A percentile compares a stretch with the other conserved stretches of the same genome.
Conservation (phyloP, 2,113 vertebrate species). For the Regulus satrapa region DNA sequence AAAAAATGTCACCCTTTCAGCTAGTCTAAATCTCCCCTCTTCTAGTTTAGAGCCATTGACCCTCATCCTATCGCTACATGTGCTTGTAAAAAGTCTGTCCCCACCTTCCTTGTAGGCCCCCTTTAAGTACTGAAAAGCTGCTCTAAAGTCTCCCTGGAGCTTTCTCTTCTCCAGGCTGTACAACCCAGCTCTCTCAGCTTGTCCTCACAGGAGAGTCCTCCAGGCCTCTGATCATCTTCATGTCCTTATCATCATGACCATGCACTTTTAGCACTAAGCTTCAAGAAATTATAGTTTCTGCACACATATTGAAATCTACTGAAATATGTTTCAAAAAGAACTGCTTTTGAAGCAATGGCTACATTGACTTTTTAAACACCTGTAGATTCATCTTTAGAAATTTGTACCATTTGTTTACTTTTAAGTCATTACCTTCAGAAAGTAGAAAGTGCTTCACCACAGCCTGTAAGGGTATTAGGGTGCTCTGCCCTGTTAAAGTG, state of each 20-base stretch:
- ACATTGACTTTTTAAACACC: neutral
- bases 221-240: neutral
- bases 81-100: neutral
- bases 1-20: neutral
- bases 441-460: neutral
- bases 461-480: neutral
- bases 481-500: neutral
- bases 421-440: neutral
- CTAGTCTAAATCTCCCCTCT: neutral
- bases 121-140: neutral
- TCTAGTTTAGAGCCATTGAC: neutral
- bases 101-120: neutral
- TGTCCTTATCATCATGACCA: neutral
- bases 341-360: neutral
- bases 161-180: neutral
- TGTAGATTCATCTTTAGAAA: neutral
- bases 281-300: neutral
- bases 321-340: neutral
- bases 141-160: neutral
- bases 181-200: neutral
- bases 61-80: rapidly evolving
- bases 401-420: neutral
- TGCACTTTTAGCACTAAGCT: neutral
- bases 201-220: neutral
- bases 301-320: neutral